These are phyloP conservation scores for Acanthosepion esculentum DNA, from an alignment of 2,888 invertebrate genomes.

Conservation along the genomic window DNA sequence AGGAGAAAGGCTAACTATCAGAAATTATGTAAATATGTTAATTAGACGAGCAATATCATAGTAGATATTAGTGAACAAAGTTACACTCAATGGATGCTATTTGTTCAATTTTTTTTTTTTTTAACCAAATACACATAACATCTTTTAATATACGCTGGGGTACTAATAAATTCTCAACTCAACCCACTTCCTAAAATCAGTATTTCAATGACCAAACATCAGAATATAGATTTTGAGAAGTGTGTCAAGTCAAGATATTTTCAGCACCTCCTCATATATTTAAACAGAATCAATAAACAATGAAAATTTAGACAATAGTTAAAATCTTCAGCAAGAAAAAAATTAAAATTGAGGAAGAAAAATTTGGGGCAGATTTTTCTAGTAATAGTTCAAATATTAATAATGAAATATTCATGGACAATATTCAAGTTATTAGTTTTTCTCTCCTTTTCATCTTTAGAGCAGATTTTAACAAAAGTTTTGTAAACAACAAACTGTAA, in stretches of 20 bases:
- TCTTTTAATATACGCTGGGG: not conserved
- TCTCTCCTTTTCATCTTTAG: too few species aligned
- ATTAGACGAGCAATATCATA: constrained; percentile 36
- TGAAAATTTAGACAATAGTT: constrained; percentile 11
- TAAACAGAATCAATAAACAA: constrained; percentile 6
- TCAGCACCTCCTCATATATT: not conserved
- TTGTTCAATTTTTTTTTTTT: not conserved
- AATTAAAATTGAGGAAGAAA: not conserved
- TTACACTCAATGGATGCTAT: not conserved
- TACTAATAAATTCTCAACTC: not conserved
- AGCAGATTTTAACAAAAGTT: not conserved
- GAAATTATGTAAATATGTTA: constrained; percentile 35
- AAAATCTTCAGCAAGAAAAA: not conserved
- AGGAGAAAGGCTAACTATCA: constrained; percentile 43
- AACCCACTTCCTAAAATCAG: too few species aligned
- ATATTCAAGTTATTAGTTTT: not conserved
- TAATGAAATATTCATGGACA: not conserved
- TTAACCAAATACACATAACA: not conserved
- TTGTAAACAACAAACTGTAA: not conserved
- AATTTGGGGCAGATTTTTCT: not conserved
- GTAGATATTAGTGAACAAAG: constrained; percentile 42
- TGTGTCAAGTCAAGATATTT: too few species aligned
- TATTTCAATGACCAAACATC: too few species aligned
- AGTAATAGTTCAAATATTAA: not conserved
- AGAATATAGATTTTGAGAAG: too few species aligned